Conservation (phyloP, 2,888 invertebrate genomes). For the Perithous albicinctus region DNA sequence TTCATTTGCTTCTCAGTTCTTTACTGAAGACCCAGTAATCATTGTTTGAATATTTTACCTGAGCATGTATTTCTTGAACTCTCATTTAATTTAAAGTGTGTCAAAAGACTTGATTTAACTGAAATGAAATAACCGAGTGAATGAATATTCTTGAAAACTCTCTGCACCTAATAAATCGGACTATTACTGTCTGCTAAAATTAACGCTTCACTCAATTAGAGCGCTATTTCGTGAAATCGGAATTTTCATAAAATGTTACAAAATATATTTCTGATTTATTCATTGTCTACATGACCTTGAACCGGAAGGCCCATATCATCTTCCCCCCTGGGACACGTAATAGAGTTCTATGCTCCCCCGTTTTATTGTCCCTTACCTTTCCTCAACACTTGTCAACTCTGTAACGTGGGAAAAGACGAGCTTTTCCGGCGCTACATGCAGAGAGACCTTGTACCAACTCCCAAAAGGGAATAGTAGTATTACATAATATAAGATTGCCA, state of each 20-base stretch:
- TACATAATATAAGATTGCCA: constrained; percentile 56
- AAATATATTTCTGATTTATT: constrained; percentile 19
- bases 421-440: constrained; percentile 15
- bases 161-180: not conserved
- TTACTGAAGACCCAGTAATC: not conserved
- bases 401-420: constrained; percentile 21
- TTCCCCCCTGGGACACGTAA: constrained; percentile 17
- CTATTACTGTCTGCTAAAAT: not conserved
- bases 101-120: not conserved
- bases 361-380: constrained; percentile 10
- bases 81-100: not conserved
- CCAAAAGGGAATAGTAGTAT: constrained; percentile 34
- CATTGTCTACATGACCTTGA: not conserved
- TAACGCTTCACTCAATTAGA: not conserved
- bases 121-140: not conserved
- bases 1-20: constrained; percentile 21
- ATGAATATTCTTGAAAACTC: not conserved
- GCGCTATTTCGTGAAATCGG: not conserved
- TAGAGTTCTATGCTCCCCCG: not conserved
- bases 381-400: not conserved
- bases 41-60: constrained; percentile 12
- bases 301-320: not conserved
- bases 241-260: not conserved
- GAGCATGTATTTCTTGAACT: not conserved
- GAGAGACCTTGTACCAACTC: constrained; percentile 16